Evolutionary conservation across 37 sponge, comb jelly and placozoan species (phyloP), one percentile per base, ranked within the genome.

Genomic region (Hexactinellida sp.): DNA sequence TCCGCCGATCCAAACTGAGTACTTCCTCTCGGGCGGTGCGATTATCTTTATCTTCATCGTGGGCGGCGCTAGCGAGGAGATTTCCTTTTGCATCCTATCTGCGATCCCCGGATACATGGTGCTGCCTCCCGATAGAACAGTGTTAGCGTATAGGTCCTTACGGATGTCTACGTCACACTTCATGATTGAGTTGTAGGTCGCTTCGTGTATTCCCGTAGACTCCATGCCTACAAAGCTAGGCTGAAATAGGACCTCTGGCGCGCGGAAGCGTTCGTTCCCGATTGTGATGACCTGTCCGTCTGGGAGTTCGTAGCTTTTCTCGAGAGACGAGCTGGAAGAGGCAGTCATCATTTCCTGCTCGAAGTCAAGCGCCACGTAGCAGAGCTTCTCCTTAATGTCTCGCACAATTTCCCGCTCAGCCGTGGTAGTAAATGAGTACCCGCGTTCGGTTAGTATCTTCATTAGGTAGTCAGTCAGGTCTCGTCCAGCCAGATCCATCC

Each of bases 31-130:
- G 16, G 98, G 98, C 51, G 98, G 95, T 89, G 98, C 98, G 84
- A 93, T 93, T 92, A 97, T 95, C 98, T 97, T 97, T 92, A 97
- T 97, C 94, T 97, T 97, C 96, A 95, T 97, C 36, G 95, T 95
- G 88, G 95, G 98, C 84, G 98, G 98, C 55, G 98, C 98, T 28
- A 97, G 87, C 37, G 96, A 96, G 1, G 92, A 90, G 90, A 97
- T 95, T 90, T 97, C 98, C 94, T 97, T 97, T 89, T 95, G 96
- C 98, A 97, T 95, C 41, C 98, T 85, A 89, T 97, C 98, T 37
- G 96, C 94, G 54, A 97, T 91, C 37, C 98, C 98, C 24, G 98
- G 98, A 92, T 88, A 97, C 98, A 97, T 97, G 83, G n/a, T n/a
- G n/a, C n/a, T n/a, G n/a, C n/a, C n/a, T n/a, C n/a, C n/a, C n/a